These are phyloP conservation scores for Hyles lineata DNA, from an alignment of 2,888 invertebrate genomes.

Conservation along the genomic window DNA sequence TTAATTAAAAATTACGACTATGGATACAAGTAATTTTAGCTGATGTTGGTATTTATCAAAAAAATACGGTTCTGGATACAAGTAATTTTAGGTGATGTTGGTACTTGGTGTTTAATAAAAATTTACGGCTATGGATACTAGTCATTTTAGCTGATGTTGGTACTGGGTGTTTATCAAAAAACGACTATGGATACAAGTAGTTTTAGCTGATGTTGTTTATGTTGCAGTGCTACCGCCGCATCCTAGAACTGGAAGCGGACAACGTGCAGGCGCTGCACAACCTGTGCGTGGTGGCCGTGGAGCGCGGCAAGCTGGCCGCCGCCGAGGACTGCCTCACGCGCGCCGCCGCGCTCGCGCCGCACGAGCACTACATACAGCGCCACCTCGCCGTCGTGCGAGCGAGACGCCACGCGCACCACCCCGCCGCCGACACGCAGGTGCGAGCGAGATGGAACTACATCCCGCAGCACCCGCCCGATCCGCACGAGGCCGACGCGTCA, in stretches of 20 bases:
- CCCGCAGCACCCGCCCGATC: constrained; percentile 79
- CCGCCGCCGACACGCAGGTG: constrained; percentile 61
- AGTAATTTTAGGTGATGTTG: too few species aligned
- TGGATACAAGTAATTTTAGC: too few species aligned
- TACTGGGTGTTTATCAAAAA: too few species aligned
- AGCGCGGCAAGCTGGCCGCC: constrained; percentile 92
- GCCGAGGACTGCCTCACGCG: constrained; percentile 94
- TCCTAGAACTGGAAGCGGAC: constrained; percentile 93
- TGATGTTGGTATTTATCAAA: too few species aligned
- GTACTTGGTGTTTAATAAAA: too few species aligned
- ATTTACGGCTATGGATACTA: too few species aligned
- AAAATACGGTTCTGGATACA: too few species aligned
- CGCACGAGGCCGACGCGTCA: constrained; percentile 71
- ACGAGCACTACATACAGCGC: constrained; percentile 95
- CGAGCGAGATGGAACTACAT: constrained; percentile 82
- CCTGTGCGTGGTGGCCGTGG: constrained; percentile 97
- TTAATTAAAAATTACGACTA: too few species aligned
- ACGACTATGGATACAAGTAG: too few species aligned
- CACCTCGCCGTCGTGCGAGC: constrained; percentile 95
- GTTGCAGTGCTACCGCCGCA: constrained; percentile 94
- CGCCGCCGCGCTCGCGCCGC: constrained; percentile 93
- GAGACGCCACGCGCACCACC: constrained; percentile 62
- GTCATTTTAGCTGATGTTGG: too few species aligned
- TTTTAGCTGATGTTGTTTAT: background rate
- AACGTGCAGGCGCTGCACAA: constrained; percentile 98